Conservation (phyloP, 2,888 invertebrate species). For the Drosophila subquinaria region DNA sequence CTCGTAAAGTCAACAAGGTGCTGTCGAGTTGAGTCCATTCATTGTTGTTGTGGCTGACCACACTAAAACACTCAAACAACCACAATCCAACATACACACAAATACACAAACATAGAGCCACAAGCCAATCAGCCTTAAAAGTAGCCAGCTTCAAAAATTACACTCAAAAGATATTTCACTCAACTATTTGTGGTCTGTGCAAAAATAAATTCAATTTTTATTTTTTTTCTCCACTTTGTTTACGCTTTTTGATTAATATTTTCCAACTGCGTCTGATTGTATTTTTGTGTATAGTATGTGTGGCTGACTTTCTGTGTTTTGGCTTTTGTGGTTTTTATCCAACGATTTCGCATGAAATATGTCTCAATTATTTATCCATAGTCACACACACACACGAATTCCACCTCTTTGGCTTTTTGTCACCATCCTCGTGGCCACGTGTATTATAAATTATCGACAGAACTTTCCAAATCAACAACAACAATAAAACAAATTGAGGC, state of each 20-base stretch:
- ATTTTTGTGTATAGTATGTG: slow-evolving; percentile 2
- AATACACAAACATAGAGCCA: slow-evolving; percentile 11
- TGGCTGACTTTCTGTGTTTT: slow-evolving; percentile 20
- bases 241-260: slow-evolving; percentile 25
- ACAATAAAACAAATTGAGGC: slow-evolving; percentile 15
- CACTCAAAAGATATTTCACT: slow-evolving; percentile 20
- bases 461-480: slow-evolving; percentile 8
- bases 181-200: slow-evolving; percentile 51
- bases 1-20: slow-evolving; percentile 75
- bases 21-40: slow-evolving; percentile 44
- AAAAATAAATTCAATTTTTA: slow-evolving; percentile 62
- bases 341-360: slow-evolving; percentile 53
- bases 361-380: slow-evolving; percentile 72
- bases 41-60: slow-evolving; percentile 43
- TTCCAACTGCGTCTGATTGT: slow-evolving; percentile 15
- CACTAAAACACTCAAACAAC: slow-evolving; percentile 2
- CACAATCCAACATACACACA: neutral
- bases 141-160: slow-evolving; percentile 41
- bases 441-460: slow-evolving; percentile 23
- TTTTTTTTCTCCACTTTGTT: slow-evolving; percentile 10
- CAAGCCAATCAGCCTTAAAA: slow-evolving; percentile 53
- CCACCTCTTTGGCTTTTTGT: slow-evolving; percentile 1
- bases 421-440: neutral
- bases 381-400: neutral
- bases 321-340: slow-evolving; percentile 33